Evolutionary conservation across 2,113 vertebrate species (phyloP).

Genomic region (Diadophis punctatus): DNA sequence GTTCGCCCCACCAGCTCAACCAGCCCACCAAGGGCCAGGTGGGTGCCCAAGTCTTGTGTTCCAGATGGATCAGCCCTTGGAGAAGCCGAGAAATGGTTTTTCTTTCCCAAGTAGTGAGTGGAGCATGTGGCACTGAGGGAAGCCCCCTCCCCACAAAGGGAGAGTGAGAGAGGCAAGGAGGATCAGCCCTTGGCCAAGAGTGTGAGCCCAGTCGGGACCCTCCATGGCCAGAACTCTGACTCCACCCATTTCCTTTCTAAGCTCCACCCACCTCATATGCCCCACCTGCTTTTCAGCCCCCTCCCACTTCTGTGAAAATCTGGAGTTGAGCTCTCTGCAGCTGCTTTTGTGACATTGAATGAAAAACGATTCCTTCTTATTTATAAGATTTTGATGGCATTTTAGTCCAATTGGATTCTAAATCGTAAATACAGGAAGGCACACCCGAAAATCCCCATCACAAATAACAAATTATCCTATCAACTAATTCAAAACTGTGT

Average conservation of each 20-base stretch:
- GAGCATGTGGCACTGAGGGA: not conserved
- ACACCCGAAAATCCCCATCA: no score
- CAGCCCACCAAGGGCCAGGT: not conserved
- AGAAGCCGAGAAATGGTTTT: not conserved
- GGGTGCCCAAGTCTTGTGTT: not conserved
- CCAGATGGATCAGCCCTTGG: not conserved
- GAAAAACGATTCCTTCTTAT: not conserved
- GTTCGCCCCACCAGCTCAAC: no score
- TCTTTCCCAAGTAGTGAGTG: not conserved
- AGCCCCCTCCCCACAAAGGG: not conserved
- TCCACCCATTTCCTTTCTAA: not conserved
- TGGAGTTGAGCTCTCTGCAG: not conserved
- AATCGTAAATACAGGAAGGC: not conserved
- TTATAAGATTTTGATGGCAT: not conserved
- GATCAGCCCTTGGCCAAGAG: not conserved
- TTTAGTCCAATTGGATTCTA: not conserved
- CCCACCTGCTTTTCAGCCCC: not conserved
- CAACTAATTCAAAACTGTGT: not conserved
- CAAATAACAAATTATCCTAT: not conserved
- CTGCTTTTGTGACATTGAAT: not conserved
- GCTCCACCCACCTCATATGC: not conserved
- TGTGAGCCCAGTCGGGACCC: not conserved
- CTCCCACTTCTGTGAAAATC: not conserved
- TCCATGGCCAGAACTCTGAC: not conserved
- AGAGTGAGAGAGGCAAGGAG: not conserved